Conservation (phyloP, 1,140 invertebrate genomes). For the Teleopsis dalmanni region DNA sequence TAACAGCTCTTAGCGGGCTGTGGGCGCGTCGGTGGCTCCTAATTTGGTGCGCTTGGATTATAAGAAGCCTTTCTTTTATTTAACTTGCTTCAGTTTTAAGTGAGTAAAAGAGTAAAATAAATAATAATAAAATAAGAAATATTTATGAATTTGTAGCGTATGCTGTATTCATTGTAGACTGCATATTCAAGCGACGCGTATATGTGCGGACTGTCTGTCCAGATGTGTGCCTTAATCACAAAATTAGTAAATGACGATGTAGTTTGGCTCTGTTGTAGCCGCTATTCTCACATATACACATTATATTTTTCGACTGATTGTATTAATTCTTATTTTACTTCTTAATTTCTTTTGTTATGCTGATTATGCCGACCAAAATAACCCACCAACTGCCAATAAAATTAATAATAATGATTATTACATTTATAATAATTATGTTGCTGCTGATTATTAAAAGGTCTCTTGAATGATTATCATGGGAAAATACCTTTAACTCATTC, state of each 20-base stretch:
- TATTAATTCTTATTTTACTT: constrained; percentile 26
- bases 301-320: constrained; percentile 2
- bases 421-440: neutral
- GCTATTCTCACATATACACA: neutral
- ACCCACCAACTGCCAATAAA: neutral
- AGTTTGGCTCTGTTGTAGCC: constrained; percentile 28
- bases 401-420: neutral
- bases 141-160: neutral
- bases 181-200: too few relatives aligned
- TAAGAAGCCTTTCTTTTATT: neutral
- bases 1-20: too few relatives aligned
- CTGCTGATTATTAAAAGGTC: constrained; percentile 11
- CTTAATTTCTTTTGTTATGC: constrained; percentile 45
- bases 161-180: too few relatives aligned
- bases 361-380: constrained; percentile 36
- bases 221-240: constrained; percentile 24
- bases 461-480: constrained; percentile 25
- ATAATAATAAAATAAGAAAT: constrained; percentile 1
- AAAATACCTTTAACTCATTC: constrained; percentile 23
- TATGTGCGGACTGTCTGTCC: neutral
- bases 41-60: constrained; percentile 10
- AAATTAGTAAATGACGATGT: constrained; percentile 44
- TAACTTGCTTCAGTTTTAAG: constrained; percentile 4
- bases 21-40: constrained; percentile 12
- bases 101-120: neutral